phyloP scores from a whole-genome alignment of 2,888 invertebrate species.

The Sturmia bella region DNA sequence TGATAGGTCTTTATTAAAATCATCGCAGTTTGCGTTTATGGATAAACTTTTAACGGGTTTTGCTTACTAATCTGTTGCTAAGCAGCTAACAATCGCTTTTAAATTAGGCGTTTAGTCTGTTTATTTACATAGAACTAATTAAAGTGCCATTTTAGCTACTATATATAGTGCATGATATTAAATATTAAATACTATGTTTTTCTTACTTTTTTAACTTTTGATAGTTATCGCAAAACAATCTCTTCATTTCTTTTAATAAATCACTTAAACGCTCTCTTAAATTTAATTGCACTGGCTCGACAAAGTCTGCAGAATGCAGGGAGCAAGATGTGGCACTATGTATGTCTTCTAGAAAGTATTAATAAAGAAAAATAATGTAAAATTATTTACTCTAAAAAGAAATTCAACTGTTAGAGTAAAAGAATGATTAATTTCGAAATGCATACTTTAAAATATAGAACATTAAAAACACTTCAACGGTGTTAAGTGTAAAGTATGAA shows the following conservation, averaged over 20 bases:
- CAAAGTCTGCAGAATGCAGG: slow-evolving; percentile 41
- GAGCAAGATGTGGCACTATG: slow-evolving; percentile 28
- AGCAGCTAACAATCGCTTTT: too few relatives aligned
- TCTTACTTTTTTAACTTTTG: slow-evolving; percentile 65
- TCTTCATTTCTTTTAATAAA: slow-evolving; percentile 47
- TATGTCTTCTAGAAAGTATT: slow-evolving; percentile 47
- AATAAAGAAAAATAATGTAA: slow-evolving; percentile 30
- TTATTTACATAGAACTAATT: not conserved
- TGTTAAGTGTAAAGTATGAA: slow-evolving; percentile 28
- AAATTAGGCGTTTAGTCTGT: too few relatives aligned
- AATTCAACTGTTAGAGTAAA: slow-evolving; percentile 5
- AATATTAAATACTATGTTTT: slow-evolving; percentile 2
- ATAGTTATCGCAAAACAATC: slow-evolving; percentile 30
- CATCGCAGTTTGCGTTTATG: too few relatives aligned
- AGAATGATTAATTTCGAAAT: slow-evolving; percentile 34
- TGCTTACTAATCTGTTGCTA: too few relatives aligned
- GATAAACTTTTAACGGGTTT: too few relatives aligned
- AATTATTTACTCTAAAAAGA: slow-evolving; percentile 27
- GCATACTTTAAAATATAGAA: not conserved
- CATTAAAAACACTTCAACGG: slow-evolving; percentile 12
- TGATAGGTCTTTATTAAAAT: too few relatives aligned
- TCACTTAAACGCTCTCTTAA: slow-evolving; percentile 27
- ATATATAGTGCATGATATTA: not conserved
- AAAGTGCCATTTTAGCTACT: not conserved
- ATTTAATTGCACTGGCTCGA: slow-evolving; percentile 45